phyloP scores from a whole-genome alignment of 2,113 vertebrate genomes.

The Cyprichromis sp. region DNA sequence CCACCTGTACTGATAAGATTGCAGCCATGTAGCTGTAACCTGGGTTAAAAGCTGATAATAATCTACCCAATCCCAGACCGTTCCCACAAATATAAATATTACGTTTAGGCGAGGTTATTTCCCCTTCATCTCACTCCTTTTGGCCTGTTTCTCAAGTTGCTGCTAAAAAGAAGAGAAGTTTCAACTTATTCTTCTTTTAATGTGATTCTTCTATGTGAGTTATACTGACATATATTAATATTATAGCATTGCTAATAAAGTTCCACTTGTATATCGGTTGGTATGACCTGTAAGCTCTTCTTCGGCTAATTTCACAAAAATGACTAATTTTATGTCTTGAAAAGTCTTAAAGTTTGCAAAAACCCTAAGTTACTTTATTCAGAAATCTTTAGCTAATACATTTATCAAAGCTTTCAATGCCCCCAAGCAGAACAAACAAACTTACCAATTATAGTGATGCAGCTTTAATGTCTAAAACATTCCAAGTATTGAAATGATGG shows the following conservation, averaged over 20 bases:
- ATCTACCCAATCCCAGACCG: background rate
- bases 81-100: background rate
- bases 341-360: background rate
- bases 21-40: background rate
- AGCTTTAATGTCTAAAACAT: background rate
- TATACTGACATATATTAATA: background rate
- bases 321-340: rapidly evolving
- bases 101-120: background rate
- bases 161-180: background rate
- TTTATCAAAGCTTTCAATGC: background rate
- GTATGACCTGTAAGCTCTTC: background rate
- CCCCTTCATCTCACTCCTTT: background rate
- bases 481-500: background rate
- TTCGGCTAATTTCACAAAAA: background rate
- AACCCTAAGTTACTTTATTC: background rate
- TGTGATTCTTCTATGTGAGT: background rate
- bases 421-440: background rate
- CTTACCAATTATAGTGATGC: background rate
- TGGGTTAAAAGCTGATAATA: background rate
- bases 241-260: background rate
- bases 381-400: background rate
- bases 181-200: rapidly evolving
- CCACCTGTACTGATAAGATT: background rate
- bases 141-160: rapidly evolving
- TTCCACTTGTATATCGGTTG: rapidly evolving